Evolutionary conservation across 30 jellyfish, hydroid and myxozoan species (phyloP), one percentile per base, ranked within the genome.

Genomic region (Pelagia noctiluca): DNA sequence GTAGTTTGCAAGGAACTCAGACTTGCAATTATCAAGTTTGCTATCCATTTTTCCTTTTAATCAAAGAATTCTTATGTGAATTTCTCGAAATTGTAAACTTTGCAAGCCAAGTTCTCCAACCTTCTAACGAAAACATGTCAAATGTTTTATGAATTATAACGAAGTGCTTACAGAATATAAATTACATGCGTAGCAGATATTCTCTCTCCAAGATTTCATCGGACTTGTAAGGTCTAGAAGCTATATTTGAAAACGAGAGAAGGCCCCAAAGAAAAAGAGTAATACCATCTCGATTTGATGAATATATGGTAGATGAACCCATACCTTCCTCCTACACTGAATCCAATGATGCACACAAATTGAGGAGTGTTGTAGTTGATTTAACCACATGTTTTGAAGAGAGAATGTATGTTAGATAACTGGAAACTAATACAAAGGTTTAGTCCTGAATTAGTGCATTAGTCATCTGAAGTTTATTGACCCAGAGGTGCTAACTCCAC

Each of bases 301-400:
- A 48, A 30, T 76, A 49, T 54, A 42, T 47, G 54, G 60, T 48
- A 21, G 83, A 76, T n/a, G 78, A 57, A 18, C 88, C 88, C 26
- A 76, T 76, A 25, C 88, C 77, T 10, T 26, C 78, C 46, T 26
- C 71, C 19, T 12, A 24, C 83, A 70, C 69, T 42, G 69, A 70
- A 30, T 8, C 30, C 19, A 42, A 36, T 70, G 33, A 21, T 30
- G 83, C 69, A 30, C 37, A 33, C 50, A 36, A 33, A 35, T 30
- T 70, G n/a, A 32, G 83, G 70, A 21, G 23, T 70, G 70, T 70
- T 70, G 83, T 32, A 12, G 83, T 70, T 67, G 70, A 70, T 22
- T 38, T 70, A 35, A 70, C 83, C 65, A 70, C 83, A 70, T 71
- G 32, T 70, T 70, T 33, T 70, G 72, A 70, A 46, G 26, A 53